A percentile compares a stretch with the other conserved stretches of the same genome.
phyloP scores from a whole-genome alignment of 1,140 invertebrate species.

The Colletes latitarsis region DNA sequence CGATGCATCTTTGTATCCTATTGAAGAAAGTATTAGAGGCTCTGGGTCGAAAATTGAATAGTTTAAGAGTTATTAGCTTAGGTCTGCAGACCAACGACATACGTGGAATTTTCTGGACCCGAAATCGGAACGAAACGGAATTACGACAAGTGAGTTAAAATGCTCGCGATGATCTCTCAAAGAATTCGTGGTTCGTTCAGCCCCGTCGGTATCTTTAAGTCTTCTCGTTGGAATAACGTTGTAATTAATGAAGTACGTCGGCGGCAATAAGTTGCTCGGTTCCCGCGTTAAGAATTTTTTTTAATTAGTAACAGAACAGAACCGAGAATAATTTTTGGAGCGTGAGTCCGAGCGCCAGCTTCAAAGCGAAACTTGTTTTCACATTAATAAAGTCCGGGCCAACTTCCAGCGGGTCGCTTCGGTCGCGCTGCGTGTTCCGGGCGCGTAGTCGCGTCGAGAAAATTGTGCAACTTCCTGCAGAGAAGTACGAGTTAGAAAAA shows the following conservation, averaged over 20 bases:
- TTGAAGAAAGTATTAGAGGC: no score
- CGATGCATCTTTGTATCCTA: no score
- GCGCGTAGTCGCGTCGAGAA: neutral
- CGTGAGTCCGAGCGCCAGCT: neutral
- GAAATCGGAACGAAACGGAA: no score
- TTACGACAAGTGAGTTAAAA: neutral
- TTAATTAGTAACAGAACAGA: neutral
- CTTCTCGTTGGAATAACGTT: neutral
- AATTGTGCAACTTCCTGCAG: neutral
- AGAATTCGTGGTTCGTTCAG: neutral
- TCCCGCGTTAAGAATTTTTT: neutral
- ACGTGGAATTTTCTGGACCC: no score
- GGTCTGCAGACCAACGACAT: no score
- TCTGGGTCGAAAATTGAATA: no score
- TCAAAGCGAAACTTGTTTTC: constrained; percentile 16
- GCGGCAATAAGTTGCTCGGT: neutral
- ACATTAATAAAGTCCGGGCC: neutral
- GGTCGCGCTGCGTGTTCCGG: neutral
- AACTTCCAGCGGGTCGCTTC: neutral
- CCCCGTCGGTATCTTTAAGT: neutral
- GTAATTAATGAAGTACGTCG: neutral
- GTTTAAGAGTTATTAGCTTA: no score
- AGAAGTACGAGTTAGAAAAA: neutral
- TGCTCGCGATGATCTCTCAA: neutral
- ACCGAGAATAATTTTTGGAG: neutral